Evolutionary conservation across 2,797 vertebrate genomes (phyloP).

Genomic region (Odontamblyopus lacepedii): DNA sequence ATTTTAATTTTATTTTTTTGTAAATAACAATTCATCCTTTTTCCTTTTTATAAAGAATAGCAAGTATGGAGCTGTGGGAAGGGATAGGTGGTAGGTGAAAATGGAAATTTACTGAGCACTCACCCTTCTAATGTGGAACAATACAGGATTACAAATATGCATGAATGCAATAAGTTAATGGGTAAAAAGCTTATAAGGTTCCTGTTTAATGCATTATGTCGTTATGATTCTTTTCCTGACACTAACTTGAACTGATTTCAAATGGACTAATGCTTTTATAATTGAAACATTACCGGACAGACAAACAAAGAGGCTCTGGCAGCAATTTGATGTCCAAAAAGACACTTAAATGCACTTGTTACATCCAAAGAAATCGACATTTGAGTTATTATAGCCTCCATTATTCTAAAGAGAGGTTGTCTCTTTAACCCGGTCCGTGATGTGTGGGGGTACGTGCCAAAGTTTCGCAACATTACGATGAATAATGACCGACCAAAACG

Average conservation of each 20-base stretch:
- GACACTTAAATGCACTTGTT: slow-evolving; percentile 11
- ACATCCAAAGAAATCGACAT: slow-evolving; percentile 3
- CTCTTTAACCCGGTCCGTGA: slow-evolving; percentile 44
- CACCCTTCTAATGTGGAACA: neutral
- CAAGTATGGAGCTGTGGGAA: too few species aligned
- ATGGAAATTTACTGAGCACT: neutral
- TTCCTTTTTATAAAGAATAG: too few species aligned
- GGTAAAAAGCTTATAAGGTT: neutral
- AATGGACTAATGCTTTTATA: neutral
- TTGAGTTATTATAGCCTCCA: slow-evolving; percentile 10
- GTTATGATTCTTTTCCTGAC: neutral
- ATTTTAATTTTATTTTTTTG: too few species aligned
- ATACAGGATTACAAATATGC: neutral
- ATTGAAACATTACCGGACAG: neutral
- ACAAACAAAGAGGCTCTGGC: neutral
- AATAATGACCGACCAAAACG: slow-evolving; percentile 51
- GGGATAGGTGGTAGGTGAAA: neutral
- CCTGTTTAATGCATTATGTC: neutral
- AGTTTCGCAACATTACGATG: slow-evolving; percentile 60
- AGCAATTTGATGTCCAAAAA: slow-evolving; percentile 5
- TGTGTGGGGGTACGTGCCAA: slow-evolving; percentile 39
- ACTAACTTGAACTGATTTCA: neutral
- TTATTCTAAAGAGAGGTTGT: slow-evolving; percentile 18
- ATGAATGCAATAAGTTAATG: neutral
- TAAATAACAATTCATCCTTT: too few species aligned